Evolutionary conservation across 2,888 invertebrate species (phyloP), one percentile per base, ranked within the genome.

Genomic region (Alcis repandata): DNA sequence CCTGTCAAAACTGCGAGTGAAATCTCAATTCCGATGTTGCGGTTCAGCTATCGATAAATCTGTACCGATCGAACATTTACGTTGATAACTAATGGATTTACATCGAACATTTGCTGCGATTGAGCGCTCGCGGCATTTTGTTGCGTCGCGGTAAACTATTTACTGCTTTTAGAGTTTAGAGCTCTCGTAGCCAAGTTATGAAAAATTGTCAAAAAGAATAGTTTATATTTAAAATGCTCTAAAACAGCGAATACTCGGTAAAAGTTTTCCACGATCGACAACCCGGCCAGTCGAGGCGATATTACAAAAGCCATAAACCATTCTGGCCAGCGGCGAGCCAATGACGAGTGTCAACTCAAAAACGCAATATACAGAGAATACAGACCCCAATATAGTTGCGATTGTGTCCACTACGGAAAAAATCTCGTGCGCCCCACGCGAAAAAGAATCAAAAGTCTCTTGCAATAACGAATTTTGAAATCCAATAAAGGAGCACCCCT

Each of bases 391-490:
- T 82, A 84, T 80, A 86, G 79, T 81, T 80, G 79, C 78, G 70
- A 80, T 82, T 80, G 83, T 80, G 84, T 80, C 78, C 79, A 79
- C 79, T 72, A 80, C 82, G 82, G 78, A 82, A 83, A 87, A 88
- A 87, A 88, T 86, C 86, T 86, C 85, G 75, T 77, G 71, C 74
- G 68, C 67, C 68, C 76, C n/a, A 41, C 49, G 58, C 49, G 10
- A 80, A 88, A 87, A 86, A 83, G 83, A 83, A 17, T 46, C 41
- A 87, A 88, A 88, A 85, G 81, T 78, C 86, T 81, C 82, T 85
- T 83, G 88, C 86, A 88, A 87, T 89, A 90, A 88, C 88, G 87
- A 89, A 87, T 87, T 27, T 89, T 87, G 79, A 87, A 90, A 89
- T 89, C 87, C 88, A 88, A 90, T 90, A 88, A 79, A 82, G 77